Conservation (phyloP, 1,140 invertebrate genomes). For the Protaetia brevitarsis region DNA sequence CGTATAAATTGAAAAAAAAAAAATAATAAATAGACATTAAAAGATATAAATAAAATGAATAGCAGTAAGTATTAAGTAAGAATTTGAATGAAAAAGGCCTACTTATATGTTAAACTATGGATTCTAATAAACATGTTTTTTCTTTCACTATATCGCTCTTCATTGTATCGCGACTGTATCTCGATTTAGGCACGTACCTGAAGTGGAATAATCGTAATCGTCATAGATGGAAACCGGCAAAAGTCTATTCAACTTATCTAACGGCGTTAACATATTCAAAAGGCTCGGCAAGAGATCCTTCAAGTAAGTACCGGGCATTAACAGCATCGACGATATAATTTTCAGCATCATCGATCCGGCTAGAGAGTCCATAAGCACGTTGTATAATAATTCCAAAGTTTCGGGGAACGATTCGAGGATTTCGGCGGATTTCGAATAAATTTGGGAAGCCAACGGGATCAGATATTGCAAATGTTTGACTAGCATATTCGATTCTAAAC, state of each 20-base stretch:
- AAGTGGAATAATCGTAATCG: conserved; percentile 29
- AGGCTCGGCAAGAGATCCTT: conserved; percentile 52
- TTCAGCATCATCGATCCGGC: conserved; percentile 59
- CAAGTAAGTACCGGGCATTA: conserved; percentile 51
- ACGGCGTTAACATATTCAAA: conserved; percentile 51
- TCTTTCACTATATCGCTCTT: no score
- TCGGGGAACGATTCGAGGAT: conserved; percentile 45
- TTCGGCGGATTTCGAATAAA: conserved; percentile 48
- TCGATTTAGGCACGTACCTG: no score
- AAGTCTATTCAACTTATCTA: conserved; percentile 56
- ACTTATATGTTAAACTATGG: no score
- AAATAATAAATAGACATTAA: no score
- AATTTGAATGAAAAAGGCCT: no score
- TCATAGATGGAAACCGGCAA: conserved; percentile 49
- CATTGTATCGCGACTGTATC: no score
- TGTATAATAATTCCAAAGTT: conserved; percentile 49
- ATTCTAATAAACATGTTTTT: no score
- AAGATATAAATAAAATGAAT: no score
- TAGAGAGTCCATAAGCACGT: conserved; percentile 54
- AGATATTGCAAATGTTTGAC: conserved; percentile 54
- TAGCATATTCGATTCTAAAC: conserved; percentile 44
- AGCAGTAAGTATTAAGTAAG: no score
- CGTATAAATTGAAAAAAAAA: no score
- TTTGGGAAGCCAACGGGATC: conserved; percentile 52
- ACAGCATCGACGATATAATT: conserved; percentile 56